These are phyloP conservation scores for Caenorhabditis uteleia DNA, from an alignment of 2,888 invertebrate species.

Conservation along the genomic window DNA sequence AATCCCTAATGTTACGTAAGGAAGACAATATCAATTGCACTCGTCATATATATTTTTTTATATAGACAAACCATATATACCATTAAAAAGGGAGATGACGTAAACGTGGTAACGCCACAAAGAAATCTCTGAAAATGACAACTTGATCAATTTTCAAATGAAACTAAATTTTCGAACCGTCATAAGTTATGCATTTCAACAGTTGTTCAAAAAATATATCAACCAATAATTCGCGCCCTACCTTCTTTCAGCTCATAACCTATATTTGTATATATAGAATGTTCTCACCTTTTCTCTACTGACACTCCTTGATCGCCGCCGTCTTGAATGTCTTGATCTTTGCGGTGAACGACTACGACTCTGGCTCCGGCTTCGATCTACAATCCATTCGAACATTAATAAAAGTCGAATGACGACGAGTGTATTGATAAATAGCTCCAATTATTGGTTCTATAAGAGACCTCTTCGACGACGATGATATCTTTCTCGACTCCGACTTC, in stretches of 20 bases:
- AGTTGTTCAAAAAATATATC: neutral
- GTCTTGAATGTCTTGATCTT: constrained; percentile 15
- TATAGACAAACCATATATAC: no score
- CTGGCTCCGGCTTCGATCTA: constrained; percentile 38
- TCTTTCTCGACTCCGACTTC: constrained; percentile 16
- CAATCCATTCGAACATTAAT: constrained; percentile 38
- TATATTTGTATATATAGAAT: neutral
- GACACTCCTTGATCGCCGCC: constrained; percentile 29
- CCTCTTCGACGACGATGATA: constrained; percentile 25
- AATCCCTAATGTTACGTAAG: no score
- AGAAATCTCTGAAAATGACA: no score
- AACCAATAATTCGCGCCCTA: neutral
- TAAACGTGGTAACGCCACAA: no score
- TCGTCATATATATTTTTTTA: no score
- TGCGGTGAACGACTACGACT: constrained; percentile 25
- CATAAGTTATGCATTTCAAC: neutral
- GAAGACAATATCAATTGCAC: no score
- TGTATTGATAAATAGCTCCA: constrained; percentile 3
- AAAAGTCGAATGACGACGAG: neutral
- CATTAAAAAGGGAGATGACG: no score
- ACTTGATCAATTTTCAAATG: neutral
- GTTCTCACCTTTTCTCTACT: constrained; percentile 21
- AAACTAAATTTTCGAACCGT: neutral
- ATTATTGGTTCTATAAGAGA: constrained; percentile 7
- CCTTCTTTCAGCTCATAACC: neutral